Evolutionary conservation across 2,888 invertebrate species (phyloP).

Genomic region (Cheilosia grossa): DNA sequence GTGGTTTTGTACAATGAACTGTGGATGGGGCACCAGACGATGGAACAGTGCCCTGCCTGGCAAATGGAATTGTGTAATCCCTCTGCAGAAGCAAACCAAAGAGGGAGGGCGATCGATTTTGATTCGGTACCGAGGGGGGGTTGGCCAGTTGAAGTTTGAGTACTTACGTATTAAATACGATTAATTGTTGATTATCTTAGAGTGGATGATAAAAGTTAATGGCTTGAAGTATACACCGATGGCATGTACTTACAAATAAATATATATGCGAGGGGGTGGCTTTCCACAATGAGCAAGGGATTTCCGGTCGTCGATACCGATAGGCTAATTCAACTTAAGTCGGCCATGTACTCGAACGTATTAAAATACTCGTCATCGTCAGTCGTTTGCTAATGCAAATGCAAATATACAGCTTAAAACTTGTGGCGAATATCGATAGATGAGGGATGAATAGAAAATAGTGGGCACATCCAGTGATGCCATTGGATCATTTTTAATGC

Average conservation of each 20-base stretch:
- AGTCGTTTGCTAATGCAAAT: too few relatives aligned
- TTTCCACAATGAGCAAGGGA: not conserved
- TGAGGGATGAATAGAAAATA: too few relatives aligned
- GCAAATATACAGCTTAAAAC: too few relatives aligned
- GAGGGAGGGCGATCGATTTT: not conserved
- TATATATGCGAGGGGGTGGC: not conserved
- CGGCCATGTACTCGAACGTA: not conserved
- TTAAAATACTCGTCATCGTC: too few relatives aligned
- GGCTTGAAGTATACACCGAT: constrained; percentile 22
- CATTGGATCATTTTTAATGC: too few relatives aligned
- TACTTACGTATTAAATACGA: constrained; percentile 37
- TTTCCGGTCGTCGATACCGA: not conserved
- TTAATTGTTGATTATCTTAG: constrained; percentile 54
- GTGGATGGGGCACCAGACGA: not conserved
- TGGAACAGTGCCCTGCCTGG: not conserved
- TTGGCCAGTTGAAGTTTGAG: constrained; percentile 9
- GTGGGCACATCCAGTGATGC: too few relatives aligned
- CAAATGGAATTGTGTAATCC: constrained; percentile 4
- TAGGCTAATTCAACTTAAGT: not conserved
- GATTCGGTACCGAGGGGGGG: not conserved
- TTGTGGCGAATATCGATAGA: too few relatives aligned
- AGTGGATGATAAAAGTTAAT: constrained; percentile 35
- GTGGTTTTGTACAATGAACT: constrained; percentile 29
- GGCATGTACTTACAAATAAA: constrained; percentile 9
- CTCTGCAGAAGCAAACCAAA: not conserved